These are phyloP conservation scores for Stomatorhinus walkeri DNA, from an alignment of 2,797 vertebrate genomes.

Conservation along the genomic window DNA sequence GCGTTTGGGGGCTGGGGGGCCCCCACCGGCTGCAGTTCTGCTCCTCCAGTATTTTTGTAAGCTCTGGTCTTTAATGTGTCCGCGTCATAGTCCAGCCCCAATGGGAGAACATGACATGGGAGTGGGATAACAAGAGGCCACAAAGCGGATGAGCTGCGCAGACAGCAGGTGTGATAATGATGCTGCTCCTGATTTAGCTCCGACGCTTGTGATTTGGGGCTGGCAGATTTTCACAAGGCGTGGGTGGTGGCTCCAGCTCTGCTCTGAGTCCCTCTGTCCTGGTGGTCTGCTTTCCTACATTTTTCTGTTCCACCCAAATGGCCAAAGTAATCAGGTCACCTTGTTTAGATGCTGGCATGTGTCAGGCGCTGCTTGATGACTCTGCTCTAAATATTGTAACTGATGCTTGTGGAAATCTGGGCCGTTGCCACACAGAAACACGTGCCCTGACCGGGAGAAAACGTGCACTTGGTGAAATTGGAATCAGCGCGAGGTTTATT, in stretches of 20 bases:
- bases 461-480: neutral
- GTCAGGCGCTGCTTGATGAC: neutral
- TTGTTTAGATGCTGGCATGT: neutral
- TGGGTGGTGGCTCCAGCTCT: neutral
- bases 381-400: neutral
- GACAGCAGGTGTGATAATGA: constrained; percentile 13
- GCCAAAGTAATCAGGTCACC: neutral
- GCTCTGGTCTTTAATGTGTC: neutral
- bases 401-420: constrained; percentile 2
- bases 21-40: neutral
- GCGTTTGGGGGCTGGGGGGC: neutral
- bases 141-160: neutral
- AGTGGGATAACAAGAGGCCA: neutral
- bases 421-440: neutral
- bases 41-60: neutral
- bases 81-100: neutral
- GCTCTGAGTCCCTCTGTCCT: neutral
- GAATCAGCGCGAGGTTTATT: neutral
- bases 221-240: neutral
- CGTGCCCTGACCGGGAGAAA: neutral
- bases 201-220: neutral
- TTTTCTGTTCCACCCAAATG: neutral
- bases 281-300: constrained; percentile 6
- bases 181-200: constrained; percentile 15
- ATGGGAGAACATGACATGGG: neutral